phyloP scores from a whole-genome alignment of 2,888 invertebrate species.

The Drosophila emarginata region DNA sequence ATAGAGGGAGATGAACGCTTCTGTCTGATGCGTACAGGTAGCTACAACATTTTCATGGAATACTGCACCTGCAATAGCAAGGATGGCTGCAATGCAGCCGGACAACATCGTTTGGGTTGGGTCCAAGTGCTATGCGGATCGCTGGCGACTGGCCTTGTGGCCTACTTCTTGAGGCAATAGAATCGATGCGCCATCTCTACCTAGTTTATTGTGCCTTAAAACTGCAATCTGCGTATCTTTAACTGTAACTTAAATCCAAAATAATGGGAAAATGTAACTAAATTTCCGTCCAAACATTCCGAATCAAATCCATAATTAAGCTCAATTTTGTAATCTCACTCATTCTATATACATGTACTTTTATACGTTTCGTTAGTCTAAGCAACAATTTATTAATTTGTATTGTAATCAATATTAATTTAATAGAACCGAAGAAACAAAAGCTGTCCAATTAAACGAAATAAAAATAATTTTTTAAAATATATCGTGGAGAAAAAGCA shows the following conservation, averaged over 20 bases:
- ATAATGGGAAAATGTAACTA: constrained; percentile 40
- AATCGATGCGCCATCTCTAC: background rate
- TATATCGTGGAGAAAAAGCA: background rate
- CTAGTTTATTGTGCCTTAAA: constrained; percentile 13
- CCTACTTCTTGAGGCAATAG: constrained; percentile 52
- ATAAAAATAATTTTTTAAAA: background rate
- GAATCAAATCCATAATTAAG: constrained; percentile 28
- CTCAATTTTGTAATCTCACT: constrained; percentile 36
- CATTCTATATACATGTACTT: constrained; percentile 4
- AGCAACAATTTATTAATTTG: constrained; percentile 52
- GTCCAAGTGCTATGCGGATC: constrained; percentile 40
- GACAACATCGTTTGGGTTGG: constrained; percentile 78
- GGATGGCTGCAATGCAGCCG: constrained; percentile 92
- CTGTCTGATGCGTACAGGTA: constrained; percentile 94
- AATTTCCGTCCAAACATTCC: constrained; percentile 45
- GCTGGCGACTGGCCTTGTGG: constrained; percentile 48
- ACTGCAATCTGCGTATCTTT: background rate
- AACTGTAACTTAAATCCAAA: constrained; percentile 38
- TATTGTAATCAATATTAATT: constrained; percentile 48
- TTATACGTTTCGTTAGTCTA: background rate
- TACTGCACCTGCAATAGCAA: constrained; percentile 96
- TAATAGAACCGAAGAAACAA: constrained; percentile 15
- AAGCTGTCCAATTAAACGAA: constrained; percentile 32
- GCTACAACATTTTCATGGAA: constrained; percentile 96
- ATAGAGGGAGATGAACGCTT: constrained; percentile 94